Conservation (phyloP, 2,888 invertebrate genomes). For the Steinernema hermaphroditum region DNA sequence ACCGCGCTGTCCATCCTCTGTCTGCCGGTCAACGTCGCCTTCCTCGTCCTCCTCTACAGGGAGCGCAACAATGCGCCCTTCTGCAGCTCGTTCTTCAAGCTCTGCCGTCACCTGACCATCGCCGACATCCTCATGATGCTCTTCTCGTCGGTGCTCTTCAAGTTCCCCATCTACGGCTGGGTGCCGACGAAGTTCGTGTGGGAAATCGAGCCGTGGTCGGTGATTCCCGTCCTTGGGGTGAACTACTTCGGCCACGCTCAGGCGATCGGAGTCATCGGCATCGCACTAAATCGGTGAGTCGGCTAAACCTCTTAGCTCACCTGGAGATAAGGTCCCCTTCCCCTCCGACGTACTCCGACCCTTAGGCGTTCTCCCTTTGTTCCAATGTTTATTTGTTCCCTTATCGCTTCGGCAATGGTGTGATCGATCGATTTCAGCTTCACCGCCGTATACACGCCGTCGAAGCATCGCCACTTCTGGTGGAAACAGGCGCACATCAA, state of each 20-base stretch:
- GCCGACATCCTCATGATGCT: conserved; percentile 52
- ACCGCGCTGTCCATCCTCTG: conserved; percentile 47
- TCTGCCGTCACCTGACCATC: conserved; percentile 53
- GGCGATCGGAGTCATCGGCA: conserved; percentile 53
- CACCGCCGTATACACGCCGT: conserved; percentile 53
- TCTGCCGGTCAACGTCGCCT: conserved; percentile 51
- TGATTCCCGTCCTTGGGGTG: conserved; percentile 41
- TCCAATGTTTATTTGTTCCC: too few species aligned
- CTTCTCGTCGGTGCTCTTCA: conserved; percentile 52
- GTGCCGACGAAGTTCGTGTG: conserved; percentile 43
- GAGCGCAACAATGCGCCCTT: conserved; percentile 47
- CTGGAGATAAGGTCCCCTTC: too few species aligned
- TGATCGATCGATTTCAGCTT: conserved; percentile 37
- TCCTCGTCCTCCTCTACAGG: conserved; percentile 47
- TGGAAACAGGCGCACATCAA: conserved; percentile 45
- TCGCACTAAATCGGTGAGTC: conserved; percentile 47
- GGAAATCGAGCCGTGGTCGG: conserved; percentile 22
- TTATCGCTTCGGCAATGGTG: too few species aligned
- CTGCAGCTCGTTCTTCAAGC: conserved; percentile 43
- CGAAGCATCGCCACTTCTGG: conserved; percentile 52
- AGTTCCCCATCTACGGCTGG: conserved; percentile 51
- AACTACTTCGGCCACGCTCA: conserved; percentile 55
- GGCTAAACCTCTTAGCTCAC: not conserved
- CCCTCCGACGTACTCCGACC: too few species aligned
- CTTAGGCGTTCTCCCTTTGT: too few species aligned